These are phyloP conservation scores for Tringa solitaria DNA, from an alignment of 2,113 vertebrate genomes.

Conservation along the genomic window DNA sequence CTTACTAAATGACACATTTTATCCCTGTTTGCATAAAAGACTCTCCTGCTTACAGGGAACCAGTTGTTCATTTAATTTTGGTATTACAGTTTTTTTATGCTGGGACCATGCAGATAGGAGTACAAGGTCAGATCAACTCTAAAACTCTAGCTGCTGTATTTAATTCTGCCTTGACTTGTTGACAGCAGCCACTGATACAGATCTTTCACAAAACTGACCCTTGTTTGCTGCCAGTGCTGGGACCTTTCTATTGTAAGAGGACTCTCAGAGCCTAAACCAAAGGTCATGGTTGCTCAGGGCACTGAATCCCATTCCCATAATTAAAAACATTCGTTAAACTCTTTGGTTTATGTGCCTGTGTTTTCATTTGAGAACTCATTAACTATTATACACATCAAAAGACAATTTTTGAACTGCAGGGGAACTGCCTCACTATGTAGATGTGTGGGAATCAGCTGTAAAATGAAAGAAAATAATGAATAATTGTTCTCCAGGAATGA, in stretches of 20 bases:
- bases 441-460: neutral
- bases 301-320: neutral
- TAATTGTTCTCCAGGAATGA: neutral
- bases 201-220: constrained; percentile 16
- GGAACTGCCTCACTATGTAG: neutral
- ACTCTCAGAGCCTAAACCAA: neutral
- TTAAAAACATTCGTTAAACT: constrained; percentile 22
- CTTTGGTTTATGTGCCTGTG: neutral
- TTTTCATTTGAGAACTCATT: constrained; percentile 55
- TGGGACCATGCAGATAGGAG: neutral
- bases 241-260: neutral
- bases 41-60: neutral
- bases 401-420: neutral
- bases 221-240: neutral
- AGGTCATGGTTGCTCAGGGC: neutral
- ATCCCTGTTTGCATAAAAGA: neutral
- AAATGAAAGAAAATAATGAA: constrained; percentile 15
- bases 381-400: neutral
- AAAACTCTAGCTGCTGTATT: neutral
- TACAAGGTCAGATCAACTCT: neutral
- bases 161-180: constrained; percentile 26
- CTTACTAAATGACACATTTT: neutral
- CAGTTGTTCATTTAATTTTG: neutral
- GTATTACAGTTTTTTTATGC: neutral
- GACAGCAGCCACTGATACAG: neutral